Evolutionary conservation across 2,888 invertebrate species (phyloP), one percentile per base, ranked within the genome.

Genomic region (Standfussiana lucernea): DNA sequence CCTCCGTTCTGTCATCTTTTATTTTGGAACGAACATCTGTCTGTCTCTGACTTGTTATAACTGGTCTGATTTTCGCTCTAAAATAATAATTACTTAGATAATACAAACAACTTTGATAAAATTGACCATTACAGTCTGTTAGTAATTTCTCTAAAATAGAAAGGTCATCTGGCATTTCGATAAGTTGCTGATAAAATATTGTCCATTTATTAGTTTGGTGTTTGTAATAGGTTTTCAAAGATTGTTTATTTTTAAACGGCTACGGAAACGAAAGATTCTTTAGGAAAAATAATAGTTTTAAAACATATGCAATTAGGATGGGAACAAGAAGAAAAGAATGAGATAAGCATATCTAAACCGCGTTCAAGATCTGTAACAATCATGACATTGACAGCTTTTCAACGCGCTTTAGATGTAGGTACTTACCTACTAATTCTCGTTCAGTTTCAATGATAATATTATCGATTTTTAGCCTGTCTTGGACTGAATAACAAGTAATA

Each of bases 21-120:
- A 83, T 80, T 84, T 74, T 66, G 40, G 47, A 40, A 45, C 42
- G 37, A 72, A 80, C 84, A 84, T 84, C 86, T 84, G 82, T 66
- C 75, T 13, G 24, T 18, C 50, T 73, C 32, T 75, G 28, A 82
- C 80, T 77, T 79, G 84, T 84, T 40, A 40, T 21, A 45, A 77
- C 75, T 64, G 74, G 75, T 78, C 71, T 67, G 35, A 80, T 45
- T 74, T 67, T 67, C 56, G 62, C 8, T 75, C 32, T 45, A 56
- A 83, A 79, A 67, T 40, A 80, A 80, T 74, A 62, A 40, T 79
- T n/a, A 53, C 1, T 71, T 59, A 65, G 77, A 88, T n/a, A n/a
- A n/a, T n/a, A n/a, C n/a, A n/a, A n/a, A n/a, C n/a, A n/a, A n/a
- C n/a, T n/a, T n/a, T n/a, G n/a, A n/a, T 86, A 86, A 80, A 71